phyloP scores from a whole-genome alignment of 2,888 invertebrate genomes.

The Phaonia tiefii region DNA sequence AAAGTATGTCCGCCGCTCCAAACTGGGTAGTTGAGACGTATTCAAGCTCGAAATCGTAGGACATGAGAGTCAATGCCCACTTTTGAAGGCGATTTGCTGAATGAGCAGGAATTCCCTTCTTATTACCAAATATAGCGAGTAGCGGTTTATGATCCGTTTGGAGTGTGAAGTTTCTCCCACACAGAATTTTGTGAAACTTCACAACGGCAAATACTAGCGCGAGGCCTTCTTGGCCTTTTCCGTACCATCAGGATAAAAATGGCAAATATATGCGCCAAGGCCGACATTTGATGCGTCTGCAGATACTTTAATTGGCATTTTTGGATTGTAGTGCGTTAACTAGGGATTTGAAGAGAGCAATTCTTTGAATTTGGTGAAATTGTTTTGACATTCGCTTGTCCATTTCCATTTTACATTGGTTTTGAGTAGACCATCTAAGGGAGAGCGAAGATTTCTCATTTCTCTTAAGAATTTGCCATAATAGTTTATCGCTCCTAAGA shows the following conservation, averaged over 20 bases:
- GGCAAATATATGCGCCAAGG: conserved; percentile 62
- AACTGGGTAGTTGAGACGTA: conserved; percentile 33
- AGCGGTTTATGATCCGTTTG: conserved; percentile 9
- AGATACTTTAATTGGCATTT: conserved; percentile 50
- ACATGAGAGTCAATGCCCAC: conserved; percentile 39
- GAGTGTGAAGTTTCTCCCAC: neutral
- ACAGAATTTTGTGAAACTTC: conserved; percentile 32
- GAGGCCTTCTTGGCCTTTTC: conserved; percentile 46
- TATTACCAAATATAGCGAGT: conserved; percentile 59
- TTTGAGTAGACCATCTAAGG: conserved; percentile 55
- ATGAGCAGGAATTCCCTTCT: conserved; percentile 56
- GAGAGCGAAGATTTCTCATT: conserved; percentile 49
- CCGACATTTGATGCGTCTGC: conserved; percentile 60
- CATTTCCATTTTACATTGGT: conserved; percentile 48
- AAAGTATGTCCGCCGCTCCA: conserved; percentile 45
- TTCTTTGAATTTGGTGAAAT: conserved; percentile 63
- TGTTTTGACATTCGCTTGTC: conserved; percentile 53
- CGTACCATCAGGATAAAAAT: conserved; percentile 56
- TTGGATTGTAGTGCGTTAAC: conserved; percentile 57
- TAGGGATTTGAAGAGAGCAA: conserved; percentile 52
- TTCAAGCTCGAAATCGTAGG: conserved; percentile 20
- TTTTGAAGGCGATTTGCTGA: no score
- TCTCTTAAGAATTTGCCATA: conserved; percentile 64
- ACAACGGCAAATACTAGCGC: conserved; percentile 29
- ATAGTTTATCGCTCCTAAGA: conserved; percentile 62